Conservation (phyloP, 92 coral and sea anemone species). For the Isaurus tuberculatus region DNA sequence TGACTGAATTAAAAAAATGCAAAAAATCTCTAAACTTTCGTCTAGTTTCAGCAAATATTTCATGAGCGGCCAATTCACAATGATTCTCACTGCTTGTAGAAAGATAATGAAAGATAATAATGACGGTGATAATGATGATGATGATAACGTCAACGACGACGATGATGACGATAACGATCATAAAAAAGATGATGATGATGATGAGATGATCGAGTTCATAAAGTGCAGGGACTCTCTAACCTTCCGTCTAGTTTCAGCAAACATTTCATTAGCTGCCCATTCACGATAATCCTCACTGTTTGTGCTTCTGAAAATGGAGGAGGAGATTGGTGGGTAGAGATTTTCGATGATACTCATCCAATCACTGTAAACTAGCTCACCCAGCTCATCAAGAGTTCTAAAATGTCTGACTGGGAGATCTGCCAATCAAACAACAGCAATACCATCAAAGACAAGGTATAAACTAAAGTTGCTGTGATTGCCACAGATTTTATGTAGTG, state of each 20-base stretch:
- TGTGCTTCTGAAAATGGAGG: slow-evolving; percentile 64
- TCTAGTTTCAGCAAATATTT: slow-evolving; percentile 76
- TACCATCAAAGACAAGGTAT: no score
- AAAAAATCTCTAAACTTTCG: slow-evolving; percentile 39
- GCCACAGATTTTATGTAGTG: background rate
- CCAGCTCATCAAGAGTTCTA: slow-evolving; percentile 87
- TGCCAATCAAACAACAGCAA: slow-evolving; percentile 23
- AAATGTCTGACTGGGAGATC: slow-evolving; percentile 92
- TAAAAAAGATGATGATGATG: no score
- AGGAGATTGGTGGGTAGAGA: slow-evolving; percentile 80
- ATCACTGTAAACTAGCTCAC: slow-evolving; percentile 79
- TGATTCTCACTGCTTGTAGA: slow-evolving; percentile 70
- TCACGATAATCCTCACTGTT: slow-evolving; percentile 76
- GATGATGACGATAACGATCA: no score
- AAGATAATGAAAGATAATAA: no score
- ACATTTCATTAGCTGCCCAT: slow-evolving; percentile 91
- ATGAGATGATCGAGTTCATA: no score
- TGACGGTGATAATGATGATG: no score
- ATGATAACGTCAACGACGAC: no score
- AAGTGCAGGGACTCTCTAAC: background rate
- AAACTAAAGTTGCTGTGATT: background rate
- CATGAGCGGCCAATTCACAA: slow-evolving; percentile 92
- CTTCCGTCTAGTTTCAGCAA: slow-evolving; percentile 75
- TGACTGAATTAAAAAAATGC: no score
- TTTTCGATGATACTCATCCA: slow-evolving; percentile 77